Conservation (phyloP, 2,888 invertebrate species). For the Coenonympha arcania region DNA sequence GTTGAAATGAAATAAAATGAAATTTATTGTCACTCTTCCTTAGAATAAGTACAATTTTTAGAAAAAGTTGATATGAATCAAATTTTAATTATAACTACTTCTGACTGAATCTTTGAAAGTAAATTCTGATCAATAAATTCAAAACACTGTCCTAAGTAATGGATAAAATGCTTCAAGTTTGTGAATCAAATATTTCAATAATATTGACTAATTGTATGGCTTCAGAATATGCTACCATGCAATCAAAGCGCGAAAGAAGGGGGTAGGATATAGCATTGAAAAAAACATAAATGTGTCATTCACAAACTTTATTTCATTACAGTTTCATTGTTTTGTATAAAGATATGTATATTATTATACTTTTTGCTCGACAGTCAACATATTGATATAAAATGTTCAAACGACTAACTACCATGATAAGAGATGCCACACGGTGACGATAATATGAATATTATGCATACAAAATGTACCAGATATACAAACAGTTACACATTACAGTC, state of each 20-base stretch:
- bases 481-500: not conserved
- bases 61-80: no score
- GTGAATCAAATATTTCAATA: slow-evolving; percentile 3
- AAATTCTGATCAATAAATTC: no score
- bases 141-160: not conserved
- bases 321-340: slow-evolving; percentile 50
- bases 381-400: slow-evolving; percentile 12
- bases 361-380: slow-evolving; percentile 20
- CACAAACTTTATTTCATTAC: slow-evolving; percentile 61
- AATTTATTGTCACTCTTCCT: no score
- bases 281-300: slow-evolving; percentile 52
- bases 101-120: no score
- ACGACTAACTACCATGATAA: slow-evolving; percentile 19
- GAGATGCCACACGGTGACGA: slow-evolving; percentile 19
- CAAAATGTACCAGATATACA: not conserved
- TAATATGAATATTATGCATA: slow-evolving; percentile 7
- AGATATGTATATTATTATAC: slow-evolving; percentile 14
- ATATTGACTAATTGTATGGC: slow-evolving; percentile 1
- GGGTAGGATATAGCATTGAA: slow-evolving; percentile 49
- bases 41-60: no score
- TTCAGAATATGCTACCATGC: slow-evolving; percentile 26
- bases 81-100: no score
- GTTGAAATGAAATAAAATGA: no score
- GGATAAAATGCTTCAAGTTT: not conserved
- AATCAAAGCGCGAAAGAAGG: slow-evolving; percentile 28